Conservation (phyloP, 2,113 vertebrate genomes). For the Sigmodon hispidus region DNA sequence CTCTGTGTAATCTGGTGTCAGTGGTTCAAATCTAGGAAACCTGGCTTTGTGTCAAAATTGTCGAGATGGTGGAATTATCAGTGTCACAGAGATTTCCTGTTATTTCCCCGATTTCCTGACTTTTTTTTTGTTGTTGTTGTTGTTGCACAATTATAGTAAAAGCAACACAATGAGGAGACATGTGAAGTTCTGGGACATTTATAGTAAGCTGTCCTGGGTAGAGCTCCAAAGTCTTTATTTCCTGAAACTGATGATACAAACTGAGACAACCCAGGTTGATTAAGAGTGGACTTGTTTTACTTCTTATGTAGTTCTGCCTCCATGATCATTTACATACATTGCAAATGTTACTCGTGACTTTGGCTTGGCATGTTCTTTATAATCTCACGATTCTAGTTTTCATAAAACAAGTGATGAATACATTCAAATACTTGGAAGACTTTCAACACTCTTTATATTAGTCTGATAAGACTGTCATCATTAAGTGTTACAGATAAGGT, state of each 20-base stretch:
- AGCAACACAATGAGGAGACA: constrained; percentile 68
- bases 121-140: constrained; percentile 80
- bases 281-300: background rate
- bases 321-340: background rate
- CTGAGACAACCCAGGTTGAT: background rate
- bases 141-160: constrained; percentile 78
- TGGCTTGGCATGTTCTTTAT: background rate
- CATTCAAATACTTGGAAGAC: background rate
- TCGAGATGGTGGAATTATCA: constrained; percentile 84
- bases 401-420: background rate
- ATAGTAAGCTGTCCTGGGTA: background rate
- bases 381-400: background rate
- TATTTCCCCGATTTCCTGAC: constrained; percentile 85
- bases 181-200: constrained; percentile 43
- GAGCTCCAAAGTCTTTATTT: constrained; percentile 14
- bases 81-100: constrained; percentile 86
- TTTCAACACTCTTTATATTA: background rate
- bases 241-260: background rate
- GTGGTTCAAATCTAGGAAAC: constrained; percentile 76
- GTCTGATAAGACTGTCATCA: background rate
- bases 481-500: background rate
- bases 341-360: background rate
- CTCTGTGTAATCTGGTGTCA: background rate
- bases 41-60: constrained; percentile 74
- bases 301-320: background rate